Conservation (phyloP, 2,888 invertebrate genomes). For the Caenorhabditis zanzibari region DNA sequence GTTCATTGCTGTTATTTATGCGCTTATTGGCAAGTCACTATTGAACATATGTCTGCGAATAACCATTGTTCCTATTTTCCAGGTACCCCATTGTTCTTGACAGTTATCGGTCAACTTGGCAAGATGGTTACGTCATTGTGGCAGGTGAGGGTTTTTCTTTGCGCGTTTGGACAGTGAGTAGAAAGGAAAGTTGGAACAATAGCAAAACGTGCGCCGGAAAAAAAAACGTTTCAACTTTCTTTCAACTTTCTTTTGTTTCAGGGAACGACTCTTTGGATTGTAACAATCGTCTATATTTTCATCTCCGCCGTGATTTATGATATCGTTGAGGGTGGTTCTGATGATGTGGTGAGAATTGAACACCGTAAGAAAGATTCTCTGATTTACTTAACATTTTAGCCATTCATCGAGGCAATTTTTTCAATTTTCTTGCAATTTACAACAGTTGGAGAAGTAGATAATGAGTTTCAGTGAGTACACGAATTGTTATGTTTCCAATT, state of each 20-base stretch:
- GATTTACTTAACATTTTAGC: no score
- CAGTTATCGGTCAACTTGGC: conserved; percentile 63
- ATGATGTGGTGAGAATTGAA: conserved; percentile 75
- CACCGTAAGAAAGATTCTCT: no score
- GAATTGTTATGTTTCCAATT: neutral
- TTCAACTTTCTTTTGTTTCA: conserved; percentile 13
- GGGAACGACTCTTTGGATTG: conserved; percentile 72
- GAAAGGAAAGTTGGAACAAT: conserved; percentile 9
- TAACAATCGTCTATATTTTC: conserved; percentile 74
- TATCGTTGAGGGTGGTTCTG: conserved; percentile 78
- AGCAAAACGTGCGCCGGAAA: neutral
- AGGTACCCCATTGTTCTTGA: conserved; percentile 70
- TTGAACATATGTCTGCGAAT: no score
- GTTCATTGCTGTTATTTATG: conserved; percentile 77
- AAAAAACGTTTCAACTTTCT: neutral
- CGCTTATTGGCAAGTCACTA: conserved; percentile 70
- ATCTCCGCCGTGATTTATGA: conserved; percentile 78
- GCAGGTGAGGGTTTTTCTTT: conserved; percentile 41
- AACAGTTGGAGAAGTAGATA: conserved; percentile 77
- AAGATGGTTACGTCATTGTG: conserved; percentile 68
- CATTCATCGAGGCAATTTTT: conserved; percentile 80
- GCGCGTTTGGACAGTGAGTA: no score
- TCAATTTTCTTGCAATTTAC: conserved; percentile 79
- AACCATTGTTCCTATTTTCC: neutral
- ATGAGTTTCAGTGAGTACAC: conserved; percentile 69